Percentiles rank a stretch among this genome's conserved stretches.
These are phyloP conservation scores for Epicauta chinensis DNA, from an alignment of 1,140 invertebrate species.

Conservation along the genomic window DNA sequence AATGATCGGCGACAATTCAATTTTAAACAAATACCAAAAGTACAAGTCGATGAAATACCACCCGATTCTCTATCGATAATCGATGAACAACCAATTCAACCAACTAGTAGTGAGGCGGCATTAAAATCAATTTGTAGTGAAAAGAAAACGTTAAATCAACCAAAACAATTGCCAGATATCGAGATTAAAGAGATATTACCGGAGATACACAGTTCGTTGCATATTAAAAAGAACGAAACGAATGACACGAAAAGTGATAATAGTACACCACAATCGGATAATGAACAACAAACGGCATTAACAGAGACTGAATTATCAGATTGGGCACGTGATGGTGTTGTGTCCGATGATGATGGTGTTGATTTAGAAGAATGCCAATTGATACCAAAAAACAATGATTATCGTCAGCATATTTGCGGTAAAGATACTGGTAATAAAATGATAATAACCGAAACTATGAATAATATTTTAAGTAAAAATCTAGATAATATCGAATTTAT, in stretches of 20 bases:
- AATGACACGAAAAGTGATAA: constrained; percentile 33
- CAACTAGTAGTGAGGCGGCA: constrained; percentile 8
- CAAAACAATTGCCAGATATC: constrained; percentile 37
- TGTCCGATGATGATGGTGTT: constrained; percentile 63
- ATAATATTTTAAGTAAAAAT: constrained; percentile 35
- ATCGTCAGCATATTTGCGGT: constrained; percentile 42
- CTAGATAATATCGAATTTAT: constrained; percentile 63
- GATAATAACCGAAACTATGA: constrained; percentile 35
- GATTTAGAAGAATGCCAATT: constrained; percentile 50
- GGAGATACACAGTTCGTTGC: constrained; percentile 30
- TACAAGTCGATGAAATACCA: constrained; percentile 27
- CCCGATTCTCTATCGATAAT: constrained; percentile 22
- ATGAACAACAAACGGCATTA: constrained; percentile 58
- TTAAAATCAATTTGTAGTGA: constrained; percentile 34
- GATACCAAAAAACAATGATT: constrained; percentile 36
- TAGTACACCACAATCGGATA: constrained; percentile 51
- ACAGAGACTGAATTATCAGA: constrained; percentile 81
- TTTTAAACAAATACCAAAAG: constrained; percentile 25
- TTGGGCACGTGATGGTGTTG: constrained; percentile 72
- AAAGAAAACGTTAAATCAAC: constrained; percentile 40
- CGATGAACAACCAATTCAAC: not conserved
- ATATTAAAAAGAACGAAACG: constrained; percentile 22
- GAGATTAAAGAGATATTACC: constrained; percentile 28
- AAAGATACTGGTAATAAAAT: constrained; percentile 27
- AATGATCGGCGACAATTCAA: constrained; percentile 22